A percentile compares a stretch with the other conserved stretches of the same genome.
phyloP scores from a whole-genome alignment of 2,797 vertebrate genomes.

The Macroramphosus scolopax region DNA sequence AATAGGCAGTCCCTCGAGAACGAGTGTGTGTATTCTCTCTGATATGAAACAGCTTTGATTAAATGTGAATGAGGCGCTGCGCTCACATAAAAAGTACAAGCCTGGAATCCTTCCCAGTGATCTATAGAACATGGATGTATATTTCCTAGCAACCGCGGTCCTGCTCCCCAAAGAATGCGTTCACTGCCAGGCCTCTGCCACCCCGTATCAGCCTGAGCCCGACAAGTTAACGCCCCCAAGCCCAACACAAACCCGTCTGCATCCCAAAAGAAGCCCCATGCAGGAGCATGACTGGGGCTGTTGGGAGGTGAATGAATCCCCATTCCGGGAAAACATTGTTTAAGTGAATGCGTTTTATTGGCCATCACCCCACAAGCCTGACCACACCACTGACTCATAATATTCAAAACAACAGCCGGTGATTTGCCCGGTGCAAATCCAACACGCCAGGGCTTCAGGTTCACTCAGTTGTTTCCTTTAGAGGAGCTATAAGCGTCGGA shows the following conservation, averaged over 20 bases:
- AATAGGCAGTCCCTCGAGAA: conserved; percentile 50
- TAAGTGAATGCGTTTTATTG: conserved; percentile 71
- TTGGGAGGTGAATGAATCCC: conserved; percentile 48
- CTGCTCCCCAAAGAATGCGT: conserved; percentile 73
- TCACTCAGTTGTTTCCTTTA: conserved; percentile 44
- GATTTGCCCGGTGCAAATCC: conserved; percentile 49
- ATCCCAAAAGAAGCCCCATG: conserved; percentile 34
- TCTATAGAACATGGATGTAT: conserved; percentile 77
- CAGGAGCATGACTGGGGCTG: conserved; percentile 37
- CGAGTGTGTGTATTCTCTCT: conserved; percentile 56
- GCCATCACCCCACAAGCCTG: conserved; percentile 64
- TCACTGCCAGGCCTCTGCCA: conserved; percentile 69
- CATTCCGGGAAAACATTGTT: conserved; percentile 71
- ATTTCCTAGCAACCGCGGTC: conserved; percentile 78
- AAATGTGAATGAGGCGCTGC: conserved; percentile 72
- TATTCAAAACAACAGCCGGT: conserved; percentile 65
- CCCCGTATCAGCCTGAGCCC: conserved; percentile 65
- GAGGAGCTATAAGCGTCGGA: conserved; percentile 36
- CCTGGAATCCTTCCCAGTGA: conserved; percentile 68
- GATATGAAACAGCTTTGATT: conserved; percentile 77
- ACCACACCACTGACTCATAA: conserved; percentile 72
- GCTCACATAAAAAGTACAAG: conserved; percentile 67
- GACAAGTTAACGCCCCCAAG: conserved; percentile 39
- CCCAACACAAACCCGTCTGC: conserved; percentile 23
- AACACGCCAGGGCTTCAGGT: conserved; percentile 36